Conservation (phyloP, 1,140 invertebrate genomes). For the Microplitis mediator region DNA sequence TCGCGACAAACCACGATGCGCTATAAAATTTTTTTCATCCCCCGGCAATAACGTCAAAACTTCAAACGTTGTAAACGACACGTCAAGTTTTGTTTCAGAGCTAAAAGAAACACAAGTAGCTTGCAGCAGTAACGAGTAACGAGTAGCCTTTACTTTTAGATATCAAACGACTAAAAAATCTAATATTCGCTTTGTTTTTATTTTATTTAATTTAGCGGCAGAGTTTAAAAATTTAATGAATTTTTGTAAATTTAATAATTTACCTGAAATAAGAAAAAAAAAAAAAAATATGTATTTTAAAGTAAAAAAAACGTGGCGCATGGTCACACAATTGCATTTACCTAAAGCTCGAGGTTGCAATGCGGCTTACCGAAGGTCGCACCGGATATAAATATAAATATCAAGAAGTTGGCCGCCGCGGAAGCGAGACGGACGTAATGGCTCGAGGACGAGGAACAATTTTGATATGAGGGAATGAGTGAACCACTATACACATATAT, state of each 20-base stretch:
- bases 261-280: too few relatives aligned
- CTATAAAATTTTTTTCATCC: neutral
- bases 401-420: neutral
- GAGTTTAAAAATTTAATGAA: too few relatives aligned
- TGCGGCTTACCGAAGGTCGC: neutral
- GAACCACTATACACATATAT: too few relatives aligned
- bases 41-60: slow-evolving; percentile 21
- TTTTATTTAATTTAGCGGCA: too few relatives aligned
- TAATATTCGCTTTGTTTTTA: too few relatives aligned
- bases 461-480: neutral
- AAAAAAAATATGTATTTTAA: too few relatives aligned
- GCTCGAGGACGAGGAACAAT: neutral
- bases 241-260: too few relatives aligned
- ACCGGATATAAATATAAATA: slow-evolving; percentile 8
- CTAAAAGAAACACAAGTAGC: neutral
- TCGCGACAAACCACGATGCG: neutral
- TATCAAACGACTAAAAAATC: too few relatives aligned
- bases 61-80: slow-evolving; percentile 13
- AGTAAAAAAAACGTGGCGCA: neutral
- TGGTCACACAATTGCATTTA: slow-evolving; percentile 9
- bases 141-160: too few relatives aligned
- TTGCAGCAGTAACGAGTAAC: neutral
- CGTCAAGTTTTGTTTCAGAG: neutral
- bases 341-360: slow-evolving; percentile 6
- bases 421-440: neutral